Evolutionary conservation across 1,140 invertebrate species (phyloP), one percentile per base, ranked within the genome.

Genomic region (Drosophila bifasciata): DNA sequence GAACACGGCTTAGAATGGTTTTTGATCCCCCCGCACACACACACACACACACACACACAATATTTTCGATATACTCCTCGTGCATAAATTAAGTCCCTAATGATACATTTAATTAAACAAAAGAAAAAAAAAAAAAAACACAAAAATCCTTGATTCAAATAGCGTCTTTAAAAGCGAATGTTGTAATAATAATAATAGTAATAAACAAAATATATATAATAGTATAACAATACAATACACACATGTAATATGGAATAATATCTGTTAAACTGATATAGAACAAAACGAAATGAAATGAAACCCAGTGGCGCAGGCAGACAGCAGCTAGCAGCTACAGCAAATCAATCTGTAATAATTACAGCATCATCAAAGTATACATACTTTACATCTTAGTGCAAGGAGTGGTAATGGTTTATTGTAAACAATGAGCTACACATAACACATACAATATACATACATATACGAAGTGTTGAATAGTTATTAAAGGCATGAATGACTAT

Each of bases 401-500:
- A 60, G 56, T 68, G 70, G 68, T n/a, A 77, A 63, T 55, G 62
- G 62, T 69, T 57, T 60, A 45, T 51, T 72, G 68, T 36, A 59
- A 57, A 64, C 68, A 71, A 52, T 39, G 50, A 57, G 69, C 64
- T 62, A 69, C 39, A 71, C 48, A 63, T 25, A 51, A 49, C 28
- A 25, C 11, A 41, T 23, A 40, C 11, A 43, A 61, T 70, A 70
- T 16, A 60, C 44, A 25, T 17, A 17, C 48, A 61, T 79, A 77
- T 89, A 88, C 70, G 58, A 83, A 88, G 76, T 88, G 83, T 88
- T 88, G 79, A 88, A 83, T 88, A 88, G 83, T 88, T 88, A 75
- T 83, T 88, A 67, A 68, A 59, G 59, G 46, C 56, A 63, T 52
- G 56, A 60, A 63, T 52, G 56, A 60, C 23, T 25, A 25, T 25